A percentile compares a stretch with the other conserved stretches of the same genome.
Evolutionary conservation across 2,797 vertebrate species (phyloP).

Genomic region (Melanotaenia pygmaea): DNA sequence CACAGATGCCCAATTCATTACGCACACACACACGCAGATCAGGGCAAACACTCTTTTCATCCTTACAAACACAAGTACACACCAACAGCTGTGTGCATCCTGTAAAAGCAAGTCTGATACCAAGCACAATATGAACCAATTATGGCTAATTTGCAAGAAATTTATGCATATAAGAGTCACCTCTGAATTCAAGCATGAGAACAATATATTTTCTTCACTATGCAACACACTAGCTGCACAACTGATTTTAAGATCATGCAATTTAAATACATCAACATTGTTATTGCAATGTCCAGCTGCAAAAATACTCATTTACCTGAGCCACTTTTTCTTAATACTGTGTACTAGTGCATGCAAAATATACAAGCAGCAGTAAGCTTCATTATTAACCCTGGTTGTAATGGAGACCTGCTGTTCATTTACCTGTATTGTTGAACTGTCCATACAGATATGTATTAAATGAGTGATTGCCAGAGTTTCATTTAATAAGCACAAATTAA

Average conservation of each 20-base stretch:
- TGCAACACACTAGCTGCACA: background rate
- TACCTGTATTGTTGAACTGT: background rate
- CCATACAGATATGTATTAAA: background rate
- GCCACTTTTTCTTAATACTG: background rate
- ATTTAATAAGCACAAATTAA: background rate
- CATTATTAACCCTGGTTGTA: background rate
- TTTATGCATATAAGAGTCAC: constrained; percentile 20
- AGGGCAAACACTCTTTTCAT: constrained; percentile 36
- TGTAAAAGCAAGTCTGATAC: constrained; percentile 30
- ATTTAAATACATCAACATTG: constrained; percentile 3
- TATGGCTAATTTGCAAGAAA: constrained; percentile 37
- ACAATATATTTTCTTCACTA: background rate
- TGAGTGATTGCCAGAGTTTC: background rate
- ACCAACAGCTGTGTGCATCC: constrained; percentile 37
- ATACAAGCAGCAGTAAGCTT: background rate
- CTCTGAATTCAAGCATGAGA: constrained; percentile 4
- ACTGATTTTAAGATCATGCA: background rate
- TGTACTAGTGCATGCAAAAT: background rate
- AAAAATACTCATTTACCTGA: constrained; percentile 3
- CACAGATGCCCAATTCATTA: constrained; percentile 60
- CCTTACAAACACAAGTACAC: constrained; percentile 41
- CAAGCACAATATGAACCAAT: constrained; percentile 47
- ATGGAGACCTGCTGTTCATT: background rate
- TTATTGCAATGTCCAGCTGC: background rate
- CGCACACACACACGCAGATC: constrained; percentile 12